Base-by-base conservation (phyloP, 2,888 invertebrate genomes). In the Dendrolimus houi region DNA sequence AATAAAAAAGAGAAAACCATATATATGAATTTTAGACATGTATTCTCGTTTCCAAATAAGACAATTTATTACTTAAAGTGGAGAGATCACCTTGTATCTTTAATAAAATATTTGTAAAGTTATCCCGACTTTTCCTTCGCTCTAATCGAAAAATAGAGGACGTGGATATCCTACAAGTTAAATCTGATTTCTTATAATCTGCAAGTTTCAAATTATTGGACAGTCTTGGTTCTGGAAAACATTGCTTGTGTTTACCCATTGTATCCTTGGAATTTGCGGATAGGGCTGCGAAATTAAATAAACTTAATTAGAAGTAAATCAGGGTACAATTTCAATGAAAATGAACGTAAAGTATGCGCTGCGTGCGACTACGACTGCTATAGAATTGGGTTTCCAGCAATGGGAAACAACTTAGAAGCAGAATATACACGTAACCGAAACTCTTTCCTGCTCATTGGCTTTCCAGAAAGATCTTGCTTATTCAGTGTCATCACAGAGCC, bases 11-110 rank as follows among this genome's bases (percentile, higher is more conserved):
- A 29, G 29, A 29, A 17, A 29, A 29, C 29, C 29, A 29, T 6
- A 29, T 29, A 17, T 17, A 6, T 3, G 29, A 29, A 6, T 29
- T 47, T 65, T 29, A 64, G 13, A 54, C 52, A 1, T 69, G 62
- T 52, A 87, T 79, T 69, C 77, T 83, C 57, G 74, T 81, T 66
- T 88, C 87, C 62, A 90, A 72, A 62, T 74, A 72, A 0, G 81
- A 74, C 42, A 90, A 62, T 73, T 89, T 90, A 53, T 68, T 79
- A 61, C 74, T 84, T 40, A 90, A 64, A 2, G 72, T 76, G 3
- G 73, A 72, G 13, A 90, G 65, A 62, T 90, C 89, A 57, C 68
- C 81, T 72, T 90, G 89, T 62, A 89, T 87, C 69, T 87, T 86
- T 14, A 87, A 58, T 13, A 90, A 67, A 52, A 87, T 78, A 47